These are phyloP conservation scores for Trematocara marginatum DNA, from an alignment of 2,113 vertebrate genomes.

Conservation along the genomic window DNA sequence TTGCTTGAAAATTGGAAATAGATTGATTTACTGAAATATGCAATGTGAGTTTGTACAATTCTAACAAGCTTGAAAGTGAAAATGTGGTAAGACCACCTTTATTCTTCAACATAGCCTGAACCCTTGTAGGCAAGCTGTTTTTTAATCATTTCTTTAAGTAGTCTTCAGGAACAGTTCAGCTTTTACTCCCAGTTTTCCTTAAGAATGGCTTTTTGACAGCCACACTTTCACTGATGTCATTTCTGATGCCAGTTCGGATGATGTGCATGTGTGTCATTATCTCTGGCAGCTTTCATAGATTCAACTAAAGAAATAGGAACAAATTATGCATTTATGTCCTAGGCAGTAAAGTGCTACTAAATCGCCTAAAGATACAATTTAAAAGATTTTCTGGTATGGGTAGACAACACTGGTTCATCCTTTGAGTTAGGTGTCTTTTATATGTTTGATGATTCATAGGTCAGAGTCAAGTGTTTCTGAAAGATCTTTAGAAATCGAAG, in stretches of 20 bases:
- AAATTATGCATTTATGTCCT: accelerated
- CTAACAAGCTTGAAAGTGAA: not conserved
- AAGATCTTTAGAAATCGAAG: not conserved
- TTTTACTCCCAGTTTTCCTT: not conserved
- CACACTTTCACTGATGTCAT: not conserved
- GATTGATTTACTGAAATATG: not conserved
- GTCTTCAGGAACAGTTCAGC: not conserved
- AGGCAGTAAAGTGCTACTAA: not conserved
- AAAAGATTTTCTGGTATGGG: not conserved
- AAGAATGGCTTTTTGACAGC: not conserved
- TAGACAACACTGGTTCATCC: not conserved
- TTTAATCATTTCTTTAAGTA: not conserved
- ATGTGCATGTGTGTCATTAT: not conserved
- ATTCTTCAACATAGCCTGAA: not conserved
- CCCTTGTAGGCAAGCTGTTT: not conserved
- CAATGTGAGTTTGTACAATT: not conserved
- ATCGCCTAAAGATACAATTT: not conserved
- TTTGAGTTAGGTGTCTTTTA: not conserved
- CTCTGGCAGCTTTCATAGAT: not conserved
- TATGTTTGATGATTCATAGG: not conserved
- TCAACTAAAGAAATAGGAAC: not conserved
- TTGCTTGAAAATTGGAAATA: not conserved
- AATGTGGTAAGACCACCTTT: not conserved
- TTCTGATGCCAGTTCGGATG: not conserved
- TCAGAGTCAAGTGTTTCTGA: not conserved